A percentile compares a stretch with the other conserved stretches of the same genome.
phyloP scores from a whole-genome alignment of 2,797 vertebrate species.

The Rallus crepitans region DNA sequence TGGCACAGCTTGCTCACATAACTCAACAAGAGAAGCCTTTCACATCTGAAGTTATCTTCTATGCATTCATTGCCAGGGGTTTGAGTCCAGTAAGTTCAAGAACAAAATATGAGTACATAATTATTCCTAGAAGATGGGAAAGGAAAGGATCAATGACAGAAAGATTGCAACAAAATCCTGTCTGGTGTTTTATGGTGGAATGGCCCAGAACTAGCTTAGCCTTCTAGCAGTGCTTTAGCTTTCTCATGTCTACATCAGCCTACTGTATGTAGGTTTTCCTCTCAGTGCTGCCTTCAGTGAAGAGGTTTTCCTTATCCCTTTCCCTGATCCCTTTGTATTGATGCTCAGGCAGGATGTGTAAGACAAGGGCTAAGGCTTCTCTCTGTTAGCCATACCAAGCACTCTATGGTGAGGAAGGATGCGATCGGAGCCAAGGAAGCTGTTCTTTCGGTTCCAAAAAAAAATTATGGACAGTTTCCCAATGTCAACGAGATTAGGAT shows the following conservation, averaged over 20 bases:
- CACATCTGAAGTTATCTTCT: background rate
- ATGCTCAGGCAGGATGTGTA: background rate
- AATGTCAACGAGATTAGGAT: conserved; percentile 70
- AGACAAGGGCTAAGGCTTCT: background rate
- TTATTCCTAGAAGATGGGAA: background rate
- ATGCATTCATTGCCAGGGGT: background rate
- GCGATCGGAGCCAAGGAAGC: conserved; percentile 17
- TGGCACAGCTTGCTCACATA: background rate
- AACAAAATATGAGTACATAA: background rate
- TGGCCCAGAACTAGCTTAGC: background rate
- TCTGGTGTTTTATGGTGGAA: background rate
- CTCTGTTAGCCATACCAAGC: background rate
- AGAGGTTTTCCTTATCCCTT: background rate
- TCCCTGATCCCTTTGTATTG: background rate
- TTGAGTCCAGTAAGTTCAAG: background rate
- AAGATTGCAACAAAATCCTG: background rate
- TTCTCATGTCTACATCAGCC: background rate
- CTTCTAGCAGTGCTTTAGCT: background rate
- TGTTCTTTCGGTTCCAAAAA: conserved; percentile 60
- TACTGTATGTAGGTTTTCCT: background rate
- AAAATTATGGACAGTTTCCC: conserved; percentile 60
- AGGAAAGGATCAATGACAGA: background rate
- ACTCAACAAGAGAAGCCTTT: conserved; percentile 4
- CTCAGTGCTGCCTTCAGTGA: background rate
- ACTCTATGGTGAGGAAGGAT: conserved; percentile 34